Evolutionary conservation across 2,113 vertebrate genomes (phyloP), one percentile per base, ranked within the genome.

Genomic region (Leptobrachium ailaonicum): DNA sequence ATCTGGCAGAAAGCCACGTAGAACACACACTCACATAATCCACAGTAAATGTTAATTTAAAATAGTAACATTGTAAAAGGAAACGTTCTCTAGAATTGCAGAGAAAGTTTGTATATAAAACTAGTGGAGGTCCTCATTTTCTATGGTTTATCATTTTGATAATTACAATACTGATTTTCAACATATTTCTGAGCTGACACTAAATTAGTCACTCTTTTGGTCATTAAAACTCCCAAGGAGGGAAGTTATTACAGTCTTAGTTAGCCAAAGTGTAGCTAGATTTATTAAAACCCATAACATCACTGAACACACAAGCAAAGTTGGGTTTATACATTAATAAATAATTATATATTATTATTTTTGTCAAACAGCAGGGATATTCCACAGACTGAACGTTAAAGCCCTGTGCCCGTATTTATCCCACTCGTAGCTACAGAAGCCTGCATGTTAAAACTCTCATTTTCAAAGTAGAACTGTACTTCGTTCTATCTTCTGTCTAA

Each of bases 391-490:
- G 78, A 44, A 73, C 50, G 73, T 41, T 73, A 78, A 77, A 73
- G 66, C 78, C 71, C 78, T 44, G 42, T 42, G 32, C 71, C 50
- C 53, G 79, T 60, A 81, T 81, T 68, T 81, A 81, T 81, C 73
- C 54, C 63, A 45, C 54, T 53, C 72, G 62, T 60, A 75, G 73
- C 79, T 69, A 74, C 79, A 81, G 50, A 66, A 81, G 45, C 71
- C 73, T 81, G 79, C 64, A 81, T 81, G 79, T 69, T 81, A 81
- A 75, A 81, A 60, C 72, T 81, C 79, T 81, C 72, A 67, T 80
- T 80, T 54, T 74, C 71, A 74, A 66, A 42, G 50, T 41, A 79
- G 72, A 72, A 73, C 78, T 67, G 78, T 72, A 67, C 56, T 58
- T 64, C 71, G 71, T 71, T 80, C 71, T 74, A 44, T 74, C 73